Percentiles rank a stretch among this genome's conserved stretches.
Conservation (phyloP, 2,888 invertebrate species). For the Sesia bembeciformis region DNA sequence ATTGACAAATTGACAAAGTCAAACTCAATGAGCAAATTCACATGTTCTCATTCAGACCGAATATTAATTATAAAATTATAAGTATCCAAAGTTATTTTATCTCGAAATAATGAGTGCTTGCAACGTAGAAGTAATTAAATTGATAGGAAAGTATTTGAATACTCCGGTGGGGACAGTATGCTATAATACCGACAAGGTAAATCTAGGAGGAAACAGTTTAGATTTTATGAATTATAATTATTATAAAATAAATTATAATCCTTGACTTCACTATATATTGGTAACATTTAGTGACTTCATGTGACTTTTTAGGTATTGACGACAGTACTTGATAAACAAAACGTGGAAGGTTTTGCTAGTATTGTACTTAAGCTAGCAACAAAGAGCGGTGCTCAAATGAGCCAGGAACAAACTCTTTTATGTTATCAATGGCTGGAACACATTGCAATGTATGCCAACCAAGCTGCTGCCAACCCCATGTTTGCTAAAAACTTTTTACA, state of each 20-base stretch:
- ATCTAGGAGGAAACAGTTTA: not conserved
- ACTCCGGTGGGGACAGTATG: conserved; percentile 64
- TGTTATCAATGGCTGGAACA: conserved; percentile 81
- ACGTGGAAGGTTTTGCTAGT: conserved; percentile 65
- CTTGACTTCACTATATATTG: not conserved
- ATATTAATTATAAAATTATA: too few species aligned
- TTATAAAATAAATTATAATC: not conserved
- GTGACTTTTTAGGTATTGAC: conserved; percentile 56
- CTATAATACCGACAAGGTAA: conserved; percentile 70
- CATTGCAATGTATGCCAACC: conserved; percentile 70
- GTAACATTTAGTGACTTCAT: not conserved
- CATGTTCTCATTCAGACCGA: too few species aligned
- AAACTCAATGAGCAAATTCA: too few species aligned
- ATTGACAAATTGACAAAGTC: too few species aligned
- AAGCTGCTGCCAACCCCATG: conserved; percentile 47
- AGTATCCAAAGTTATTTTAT: too few species aligned
- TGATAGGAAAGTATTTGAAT: conserved; percentile 70
- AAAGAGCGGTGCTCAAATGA: conserved; percentile 48
- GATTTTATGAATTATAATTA: not conserved
- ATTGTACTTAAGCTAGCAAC: conserved; percentile 62
- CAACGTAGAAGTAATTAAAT: conserved; percentile 55
- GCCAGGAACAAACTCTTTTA: conserved; percentile 49
- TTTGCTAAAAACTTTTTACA: conserved; percentile 66
- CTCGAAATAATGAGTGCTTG: conserved; percentile 32
- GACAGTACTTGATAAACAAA: conserved; percentile 52